Conservation (phyloP, 2,888 invertebrate species). For the Galeopsomyia nigrocyanea region DNA sequence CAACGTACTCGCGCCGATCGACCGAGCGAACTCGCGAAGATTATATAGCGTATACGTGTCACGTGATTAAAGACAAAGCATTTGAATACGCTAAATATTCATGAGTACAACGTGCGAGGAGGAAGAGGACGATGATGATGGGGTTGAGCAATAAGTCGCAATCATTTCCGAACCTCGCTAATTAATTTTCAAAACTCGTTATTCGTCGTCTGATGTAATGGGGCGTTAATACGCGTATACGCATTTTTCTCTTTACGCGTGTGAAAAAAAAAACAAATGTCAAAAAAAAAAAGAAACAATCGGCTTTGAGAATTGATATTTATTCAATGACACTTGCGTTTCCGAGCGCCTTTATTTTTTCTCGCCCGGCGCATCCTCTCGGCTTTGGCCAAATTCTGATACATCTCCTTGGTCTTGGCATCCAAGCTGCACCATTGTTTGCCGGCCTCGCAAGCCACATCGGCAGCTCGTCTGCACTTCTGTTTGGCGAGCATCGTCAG, state of each 20-base stretch:
- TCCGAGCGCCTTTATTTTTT: too few relatives aligned
- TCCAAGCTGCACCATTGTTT: slow-evolving; percentile 31
- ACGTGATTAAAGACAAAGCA: slow-evolving; percentile 1
- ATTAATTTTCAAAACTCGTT: too few relatives aligned
- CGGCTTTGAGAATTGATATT: too few relatives aligned
- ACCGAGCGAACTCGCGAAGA: neutral
- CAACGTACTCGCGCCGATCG: neutral
- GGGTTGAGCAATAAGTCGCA: too few relatives aligned
- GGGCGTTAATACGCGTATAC: neutral
- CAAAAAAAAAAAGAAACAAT: too few relatives aligned
- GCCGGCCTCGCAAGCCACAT: slow-evolving; percentile 26
- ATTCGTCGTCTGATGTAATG: too few relatives aligned
- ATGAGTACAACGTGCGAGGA: too few relatives aligned
- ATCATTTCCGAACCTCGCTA: too few relatives aligned
- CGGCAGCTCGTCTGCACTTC: neutral
- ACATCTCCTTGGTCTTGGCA: neutral
- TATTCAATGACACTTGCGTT: neutral
- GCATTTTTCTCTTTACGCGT: too few relatives aligned
- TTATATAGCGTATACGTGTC: slow-evolving; percentile 1
- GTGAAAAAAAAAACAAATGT: too few relatives aligned
- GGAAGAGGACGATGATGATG: too few relatives aligned
- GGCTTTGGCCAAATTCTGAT: neutral
- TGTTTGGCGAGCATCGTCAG: slow-evolving; percentile 9
- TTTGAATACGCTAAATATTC: slow-evolving; percentile 1
- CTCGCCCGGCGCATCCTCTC: slow-evolving; percentile 16